Evolutionary conservation across 1,140 invertebrate species (phyloP), one percentile per base, ranked within the genome.

Genomic region (Megalonaias nervosa): DNA sequence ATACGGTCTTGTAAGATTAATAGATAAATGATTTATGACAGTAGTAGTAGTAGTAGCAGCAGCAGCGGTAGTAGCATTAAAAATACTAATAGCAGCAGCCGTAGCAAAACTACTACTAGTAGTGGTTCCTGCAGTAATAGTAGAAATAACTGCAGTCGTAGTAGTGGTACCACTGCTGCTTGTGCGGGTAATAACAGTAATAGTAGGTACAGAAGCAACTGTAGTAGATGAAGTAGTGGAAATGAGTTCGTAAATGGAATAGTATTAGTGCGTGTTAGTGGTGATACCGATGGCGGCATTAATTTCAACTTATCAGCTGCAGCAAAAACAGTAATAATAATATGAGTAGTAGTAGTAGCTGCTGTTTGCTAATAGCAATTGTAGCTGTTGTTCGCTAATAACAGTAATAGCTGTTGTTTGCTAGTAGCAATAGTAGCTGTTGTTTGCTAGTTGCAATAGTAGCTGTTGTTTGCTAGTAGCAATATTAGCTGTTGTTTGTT

Each of bases 31-130:
- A 26, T 1, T 26, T 1, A 26, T 26, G 26, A 26, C 26, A 26
- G 26, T 26, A 73, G 75, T 56, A 65, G 67, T 48, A 66, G 59
- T 57, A 71, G 75, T 38, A 70, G 79, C 66, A 67, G 74, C 11
- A 72, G 74, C 58, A 80, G 79, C 31, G 75, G 79, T 61, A 69
- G 66, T 75, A 76, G 77, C 55, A 67, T 1, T 31, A 75, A 62
- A 48, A 67, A 73, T 31, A 65, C 66, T 75, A 69, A 55, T 64
- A 79, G 71, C 65, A 77, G 74, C 38, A 78, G 78, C 60, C 58
- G 74, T 61, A 64, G 74, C 26, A 77, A 62, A 26, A 77, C 61
- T 62, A 55, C 61, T 59, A 66, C 48, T 23, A 61, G 79, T 64
- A 71, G 68, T 58, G 67, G 74, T 55, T 62, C 67, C 38, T 57